phyloP scores from a whole-genome alignment of 2,888 invertebrate species.

The Busseola fusca region DNA sequence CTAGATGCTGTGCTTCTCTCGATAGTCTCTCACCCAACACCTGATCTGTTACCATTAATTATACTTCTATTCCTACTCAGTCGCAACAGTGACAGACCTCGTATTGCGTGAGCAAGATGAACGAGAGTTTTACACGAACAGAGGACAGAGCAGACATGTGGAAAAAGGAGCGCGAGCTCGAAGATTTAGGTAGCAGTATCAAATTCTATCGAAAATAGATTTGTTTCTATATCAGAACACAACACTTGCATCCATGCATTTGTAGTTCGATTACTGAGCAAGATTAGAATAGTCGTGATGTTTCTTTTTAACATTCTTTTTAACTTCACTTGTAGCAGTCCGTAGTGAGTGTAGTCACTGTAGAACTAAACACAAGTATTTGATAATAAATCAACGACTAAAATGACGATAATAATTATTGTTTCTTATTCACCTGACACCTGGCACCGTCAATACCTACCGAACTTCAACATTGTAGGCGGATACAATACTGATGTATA shows the following conservation, averaged over 20 bases:
- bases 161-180: constrained; percentile 21
- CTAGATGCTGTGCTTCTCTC: background rate
- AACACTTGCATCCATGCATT: constrained; percentile 10
- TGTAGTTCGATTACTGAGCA: constrained; percentile 2
- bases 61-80: constrained; percentile 38
- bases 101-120: constrained; percentile 1
- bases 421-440: background rate
- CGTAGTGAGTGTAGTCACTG: background rate
- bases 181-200: constrained; percentile 40
- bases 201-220: constrained; percentile 7
- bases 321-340: background rate
- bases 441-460: background rate
- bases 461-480: no score
- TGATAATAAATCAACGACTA: background rate
- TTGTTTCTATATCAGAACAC: constrained; percentile 3
- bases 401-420: no score
- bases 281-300: background rate
- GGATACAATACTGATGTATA: background rate
- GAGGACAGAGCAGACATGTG: constrained; percentile 12
- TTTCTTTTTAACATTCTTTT: background rate
- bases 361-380: constrained; percentile 10
- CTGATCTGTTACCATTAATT: background rate
- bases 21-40: background rate
- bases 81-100: constrained; percentile 11
- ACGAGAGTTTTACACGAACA: background rate